phyloP scores from a whole-genome alignment of 2,797 vertebrate genomes.

The Zalophus californianus region DNA sequence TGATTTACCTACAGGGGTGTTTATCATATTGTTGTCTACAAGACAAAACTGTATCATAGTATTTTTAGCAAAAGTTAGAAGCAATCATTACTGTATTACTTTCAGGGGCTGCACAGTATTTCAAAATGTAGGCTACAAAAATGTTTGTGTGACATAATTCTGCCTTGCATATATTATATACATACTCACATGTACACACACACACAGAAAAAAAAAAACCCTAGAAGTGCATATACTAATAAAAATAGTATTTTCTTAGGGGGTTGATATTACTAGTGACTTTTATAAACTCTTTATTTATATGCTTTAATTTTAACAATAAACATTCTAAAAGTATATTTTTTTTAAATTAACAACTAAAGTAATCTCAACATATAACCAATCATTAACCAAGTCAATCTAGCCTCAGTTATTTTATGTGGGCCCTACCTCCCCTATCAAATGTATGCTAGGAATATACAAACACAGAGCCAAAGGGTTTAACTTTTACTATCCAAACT shows the following conservation, averaged over 20 bases:
- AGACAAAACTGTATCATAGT: background rate
- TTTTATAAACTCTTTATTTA: background rate
- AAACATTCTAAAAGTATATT: background rate
- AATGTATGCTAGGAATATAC: background rate
- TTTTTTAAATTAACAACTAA: slow-evolving; percentile 12
- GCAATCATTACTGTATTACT: background rate
- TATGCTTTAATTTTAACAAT: background rate
- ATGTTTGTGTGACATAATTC: background rate
- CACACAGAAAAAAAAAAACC: background rate
- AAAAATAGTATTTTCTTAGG: background rate
- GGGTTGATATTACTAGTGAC: background rate
- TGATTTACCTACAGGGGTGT: background rate
- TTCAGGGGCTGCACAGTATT: background rate
- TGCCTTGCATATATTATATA: background rate
- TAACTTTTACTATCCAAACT: background rate
- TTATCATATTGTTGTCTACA: background rate
- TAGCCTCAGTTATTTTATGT: background rate
- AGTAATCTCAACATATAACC: slow-evolving; percentile 34
- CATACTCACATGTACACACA: background rate
- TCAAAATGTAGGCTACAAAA: background rate
- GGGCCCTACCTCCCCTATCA: background rate
- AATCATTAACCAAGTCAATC: background rate
- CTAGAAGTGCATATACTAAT: background rate
- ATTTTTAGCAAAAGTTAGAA: background rate
- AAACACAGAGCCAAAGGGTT: background rate